These are phyloP conservation scores for Australoheros scitulus DNA, from an alignment of 2,113 vertebrate species.

Conservation along the genomic window DNA sequence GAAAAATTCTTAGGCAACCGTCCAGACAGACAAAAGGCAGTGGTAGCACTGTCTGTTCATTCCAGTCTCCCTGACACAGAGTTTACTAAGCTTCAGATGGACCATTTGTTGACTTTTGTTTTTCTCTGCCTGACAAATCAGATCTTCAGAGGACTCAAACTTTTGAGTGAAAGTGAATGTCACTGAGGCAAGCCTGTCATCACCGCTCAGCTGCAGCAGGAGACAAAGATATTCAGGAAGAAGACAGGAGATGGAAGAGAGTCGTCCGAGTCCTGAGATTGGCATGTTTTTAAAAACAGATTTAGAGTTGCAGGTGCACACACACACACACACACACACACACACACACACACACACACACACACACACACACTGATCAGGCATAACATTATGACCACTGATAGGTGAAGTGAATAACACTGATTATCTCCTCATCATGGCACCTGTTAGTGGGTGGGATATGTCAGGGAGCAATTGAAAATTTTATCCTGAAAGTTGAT, in stretches of 20 bases:
- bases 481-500: no score
- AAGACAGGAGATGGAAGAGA: conserved; percentile 6
- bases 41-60: neutral
- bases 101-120: conserved; percentile 41
- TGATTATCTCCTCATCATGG: no score
- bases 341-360: no score
- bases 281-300: conserved; percentile 4
- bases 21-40: no score
- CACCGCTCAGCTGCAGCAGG: conserved; percentile 1
- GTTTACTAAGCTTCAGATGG: conserved; percentile 6
- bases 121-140: conserved; percentile 30
- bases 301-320: neutral
- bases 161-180: conserved; percentile 19
- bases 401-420: no score
- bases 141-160: conserved; percentile 23
- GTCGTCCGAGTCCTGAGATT: neutral
- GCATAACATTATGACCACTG: no score
- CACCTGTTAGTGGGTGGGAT: no score
- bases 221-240: conserved; percentile 40
- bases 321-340: neutral
- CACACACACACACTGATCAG: no score
- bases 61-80: neutral
- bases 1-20: no score
- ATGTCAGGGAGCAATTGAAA: no score
- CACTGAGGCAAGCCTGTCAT: conserved; percentile 48